A percentile compares a stretch with the other conserved stretches of the same genome.
phyloP scores from a whole-genome alignment of 2,888 invertebrate species.

The Caradrina clavipalpis region DNA sequence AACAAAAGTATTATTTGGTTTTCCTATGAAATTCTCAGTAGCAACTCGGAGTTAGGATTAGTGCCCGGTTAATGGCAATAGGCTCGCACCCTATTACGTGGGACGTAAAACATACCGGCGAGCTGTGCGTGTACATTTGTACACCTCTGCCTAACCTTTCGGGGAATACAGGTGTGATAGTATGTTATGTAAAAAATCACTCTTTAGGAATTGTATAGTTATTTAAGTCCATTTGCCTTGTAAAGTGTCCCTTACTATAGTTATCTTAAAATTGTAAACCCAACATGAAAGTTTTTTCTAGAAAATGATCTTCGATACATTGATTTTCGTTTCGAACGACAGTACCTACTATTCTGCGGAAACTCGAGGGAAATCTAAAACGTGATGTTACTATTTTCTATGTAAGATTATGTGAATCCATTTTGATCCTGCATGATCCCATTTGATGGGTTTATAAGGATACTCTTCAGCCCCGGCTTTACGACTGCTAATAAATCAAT shows the following conservation, averaged over 20 bases:
- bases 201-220: background rate
- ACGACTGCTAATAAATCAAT: background rate
- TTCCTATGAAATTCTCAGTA: too few species aligned
- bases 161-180: too few species aligned
- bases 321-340: background rate
- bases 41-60: too few species aligned
- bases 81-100: too few species aligned
- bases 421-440: conserved; percentile 1
- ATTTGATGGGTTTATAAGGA: background rate
- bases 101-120: too few species aligned
- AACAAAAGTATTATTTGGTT: too few species aligned
- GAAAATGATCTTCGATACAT: background rate
- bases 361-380: conserved; percentile 32
- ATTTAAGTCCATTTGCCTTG: background rate
- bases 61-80: too few species aligned
- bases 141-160: too few species aligned
- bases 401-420: conserved; percentile 19
- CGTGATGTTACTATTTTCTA: background rate
- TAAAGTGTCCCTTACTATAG: background rate
- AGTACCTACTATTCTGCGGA: background rate
- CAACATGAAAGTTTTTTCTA: background rate
- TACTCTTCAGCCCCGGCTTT: background rate
- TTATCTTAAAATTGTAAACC: background rate
- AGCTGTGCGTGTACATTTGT: too few species aligned
- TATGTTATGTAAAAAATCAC: too few species aligned